A percentile compares a stretch with the other conserved stretches of the same genome.
These are phyloP conservation scores for Trachelus stipa DNA, from an alignment of 2,888 invertebrate genomes.

Conservation along the genomic window DNA sequence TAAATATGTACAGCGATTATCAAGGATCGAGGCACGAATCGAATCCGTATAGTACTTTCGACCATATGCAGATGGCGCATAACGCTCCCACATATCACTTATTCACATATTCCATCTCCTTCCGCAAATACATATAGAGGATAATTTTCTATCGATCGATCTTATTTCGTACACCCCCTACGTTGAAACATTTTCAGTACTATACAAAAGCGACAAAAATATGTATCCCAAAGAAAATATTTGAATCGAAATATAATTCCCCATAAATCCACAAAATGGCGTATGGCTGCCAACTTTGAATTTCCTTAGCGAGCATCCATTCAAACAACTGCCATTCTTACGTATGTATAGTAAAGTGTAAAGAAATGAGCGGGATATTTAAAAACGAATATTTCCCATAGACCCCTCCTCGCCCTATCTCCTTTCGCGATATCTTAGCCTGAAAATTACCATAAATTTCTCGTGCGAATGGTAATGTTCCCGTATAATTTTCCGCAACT, in stretches of 20 bases:
- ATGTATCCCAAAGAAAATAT: neutral
- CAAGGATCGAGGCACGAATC: neutral
- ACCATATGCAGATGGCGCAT: neutral
- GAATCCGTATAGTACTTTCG: neutral
- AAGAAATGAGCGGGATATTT: neutral
- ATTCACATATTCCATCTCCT: neutral
- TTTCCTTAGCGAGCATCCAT: neutral
- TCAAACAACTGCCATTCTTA: neutral
- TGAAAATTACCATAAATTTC: slow-evolving; percentile 50
- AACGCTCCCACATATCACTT: neutral
- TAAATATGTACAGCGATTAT: neutral
- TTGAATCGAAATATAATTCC: neutral
- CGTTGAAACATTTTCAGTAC: neutral
- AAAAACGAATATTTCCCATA: neutral
- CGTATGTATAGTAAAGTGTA: neutral
- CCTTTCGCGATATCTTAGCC: neutral
- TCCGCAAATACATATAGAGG: neutral
- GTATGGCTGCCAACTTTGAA: neutral
- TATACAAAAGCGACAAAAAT: neutral
- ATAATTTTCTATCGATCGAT: neutral
- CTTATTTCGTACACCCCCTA: neutral
- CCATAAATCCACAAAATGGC: neutral
- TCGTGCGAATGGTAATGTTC: slow-evolving; percentile 44
- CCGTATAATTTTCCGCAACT: slow-evolving; percentile 36
- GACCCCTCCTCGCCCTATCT: neutral